Evolutionary conservation across 2,113 vertebrate species (phyloP).

Genomic region (Semnopithecus entellus): DNA sequence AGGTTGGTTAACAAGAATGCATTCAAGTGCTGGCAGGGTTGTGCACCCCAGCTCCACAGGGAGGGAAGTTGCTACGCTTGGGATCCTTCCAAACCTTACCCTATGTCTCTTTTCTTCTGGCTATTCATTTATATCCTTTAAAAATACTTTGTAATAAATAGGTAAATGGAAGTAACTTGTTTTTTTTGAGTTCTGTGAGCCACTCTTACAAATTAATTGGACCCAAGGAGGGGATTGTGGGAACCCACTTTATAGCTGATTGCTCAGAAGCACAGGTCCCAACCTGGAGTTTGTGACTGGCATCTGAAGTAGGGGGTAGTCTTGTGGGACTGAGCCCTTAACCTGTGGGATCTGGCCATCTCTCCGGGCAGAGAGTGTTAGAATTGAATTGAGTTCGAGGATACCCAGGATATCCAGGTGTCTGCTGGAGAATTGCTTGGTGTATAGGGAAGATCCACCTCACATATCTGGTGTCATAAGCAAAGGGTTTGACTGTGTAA

Average conservation of each 20-base stretch:
- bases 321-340: background rate
- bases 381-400: background rate
- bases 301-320: background rate
- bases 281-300: background rate
- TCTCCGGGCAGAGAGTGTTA: background rate
- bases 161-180: background rate
- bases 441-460: background rate
- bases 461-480: background rate
- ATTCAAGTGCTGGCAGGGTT: background rate
- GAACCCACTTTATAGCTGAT: background rate
- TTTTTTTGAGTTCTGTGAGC: background rate
- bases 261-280: background rate
- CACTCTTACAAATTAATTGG: background rate
- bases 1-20: background rate
- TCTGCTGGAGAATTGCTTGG: background rate
- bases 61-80: background rate
- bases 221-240: background rate
- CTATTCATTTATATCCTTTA: background rate
- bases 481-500: background rate
- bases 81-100: background rate
- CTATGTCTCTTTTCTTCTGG: background rate
- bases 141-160: background rate
- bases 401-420: too few relatives aligned
- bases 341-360: background rate
- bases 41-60: too few relatives aligned